phyloP scores from a whole-genome alignment of 2,113 vertebrate species.

The Petaurus breviceps region DNA sequence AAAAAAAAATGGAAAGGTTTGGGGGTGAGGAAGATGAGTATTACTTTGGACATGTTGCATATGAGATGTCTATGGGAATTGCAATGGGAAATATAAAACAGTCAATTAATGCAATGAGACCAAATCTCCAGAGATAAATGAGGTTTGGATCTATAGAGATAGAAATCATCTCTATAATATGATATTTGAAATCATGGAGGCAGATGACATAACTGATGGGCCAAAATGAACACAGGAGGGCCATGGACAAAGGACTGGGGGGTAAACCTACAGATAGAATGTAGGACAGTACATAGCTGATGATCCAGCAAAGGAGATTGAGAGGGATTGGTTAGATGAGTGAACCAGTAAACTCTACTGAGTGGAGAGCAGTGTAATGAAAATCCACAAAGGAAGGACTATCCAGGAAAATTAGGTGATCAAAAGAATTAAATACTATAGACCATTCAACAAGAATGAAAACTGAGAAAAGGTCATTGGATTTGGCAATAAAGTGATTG shows the following conservation, averaged over 20 bases:
- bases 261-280: background rate
- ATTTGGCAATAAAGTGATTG: background rate
- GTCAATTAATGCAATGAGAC: background rate
- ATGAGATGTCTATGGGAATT: background rate
- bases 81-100: background rate
- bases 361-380: background rate
- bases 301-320: background rate
- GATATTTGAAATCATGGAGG: too few relatives aligned
- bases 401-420: background rate
- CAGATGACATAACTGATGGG: background rate
- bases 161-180: too few relatives aligned
- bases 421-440: background rate
- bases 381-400: background rate
- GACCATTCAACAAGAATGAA: background rate
- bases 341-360: background rate
- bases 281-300: background rate
- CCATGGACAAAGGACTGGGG: too few relatives aligned
- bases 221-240: background rate
- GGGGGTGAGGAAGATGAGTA: background rate
- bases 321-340: background rate
- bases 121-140: too few relatives aligned
- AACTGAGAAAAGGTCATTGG: background rate
- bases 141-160: too few relatives aligned
- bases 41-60: background rate
- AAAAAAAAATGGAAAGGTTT: background rate